Evolutionary conservation across 2,113 vertebrate genomes (phyloP).

Genomic region (Centrocercus urophasianus): DNA sequence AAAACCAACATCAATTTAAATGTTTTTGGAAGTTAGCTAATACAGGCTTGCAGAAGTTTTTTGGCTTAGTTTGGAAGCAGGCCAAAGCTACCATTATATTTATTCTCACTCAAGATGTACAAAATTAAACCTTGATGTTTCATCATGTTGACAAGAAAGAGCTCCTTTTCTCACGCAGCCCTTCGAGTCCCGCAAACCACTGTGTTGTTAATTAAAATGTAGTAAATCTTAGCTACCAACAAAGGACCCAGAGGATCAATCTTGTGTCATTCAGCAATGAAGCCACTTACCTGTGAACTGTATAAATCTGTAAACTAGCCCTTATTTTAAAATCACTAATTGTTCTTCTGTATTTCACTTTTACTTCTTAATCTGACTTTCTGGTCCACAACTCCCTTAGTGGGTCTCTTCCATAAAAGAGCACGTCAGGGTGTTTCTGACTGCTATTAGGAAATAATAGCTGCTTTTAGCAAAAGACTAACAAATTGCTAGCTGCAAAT

Average conservation of each 20-base stretch:
- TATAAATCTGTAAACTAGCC: not conserved
- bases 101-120: not conserved
- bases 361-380: constrained; percentile 5
- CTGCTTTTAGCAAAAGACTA: not conserved
- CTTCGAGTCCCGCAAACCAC: not conserved
- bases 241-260: not conserved
- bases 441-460: not conserved
- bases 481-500: not conserved
- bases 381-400: not conserved
- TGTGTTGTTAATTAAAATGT: not conserved
- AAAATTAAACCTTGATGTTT: not conserved
- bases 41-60: not conserved
- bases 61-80: not conserved
- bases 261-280: not conserved
- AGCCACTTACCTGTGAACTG: not conserved
- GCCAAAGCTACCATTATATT: not conserved
- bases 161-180: not conserved
- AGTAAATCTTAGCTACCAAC: not conserved
- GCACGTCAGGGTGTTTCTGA: not conserved
- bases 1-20: not conserved
- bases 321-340: not conserved
- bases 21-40: not conserved
- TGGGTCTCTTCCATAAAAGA: not conserved
- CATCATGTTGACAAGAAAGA: not conserved
- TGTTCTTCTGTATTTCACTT: not conserved